phyloP scores from a whole-genome alignment of 30 jellyfish, hydroid and myxozoan species.

The Hydractinia echinata region DNA sequence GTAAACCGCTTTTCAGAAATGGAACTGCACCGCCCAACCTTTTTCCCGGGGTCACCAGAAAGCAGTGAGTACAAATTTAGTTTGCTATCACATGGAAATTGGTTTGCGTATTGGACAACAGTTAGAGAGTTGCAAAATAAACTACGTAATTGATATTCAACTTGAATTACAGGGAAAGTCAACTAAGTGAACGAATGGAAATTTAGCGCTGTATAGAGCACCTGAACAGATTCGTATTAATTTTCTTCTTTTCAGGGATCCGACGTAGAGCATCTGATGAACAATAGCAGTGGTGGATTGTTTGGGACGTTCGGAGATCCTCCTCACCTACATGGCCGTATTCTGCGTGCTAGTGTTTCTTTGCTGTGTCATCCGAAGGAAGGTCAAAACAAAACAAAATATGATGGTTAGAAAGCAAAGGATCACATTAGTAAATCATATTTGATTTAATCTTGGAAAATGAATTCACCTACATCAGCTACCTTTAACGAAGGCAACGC shows the following conservation, averaged over 20 bases:
- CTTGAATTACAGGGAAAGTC: too few species aligned
- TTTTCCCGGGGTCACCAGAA: conserved; percentile 25
- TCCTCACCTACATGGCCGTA: not conserved
- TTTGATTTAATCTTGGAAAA: not conserved
- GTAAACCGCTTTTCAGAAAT: conserved; percentile 35
- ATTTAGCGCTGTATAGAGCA: too few species aligned
- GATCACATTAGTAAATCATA: not conserved
- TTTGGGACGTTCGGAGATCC: not conserved
- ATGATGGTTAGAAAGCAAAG: not conserved
- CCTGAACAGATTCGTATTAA: not conserved
- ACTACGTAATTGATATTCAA: too few species aligned
- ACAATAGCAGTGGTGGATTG: not conserved
- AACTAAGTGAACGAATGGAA: too few species aligned
- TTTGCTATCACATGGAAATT: too few species aligned
- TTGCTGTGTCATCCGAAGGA: not conserved
- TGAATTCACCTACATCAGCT: too few species aligned
- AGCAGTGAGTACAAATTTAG: too few species aligned
- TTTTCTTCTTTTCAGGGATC: conserved; percentile 9
- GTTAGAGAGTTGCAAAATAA: too few species aligned
- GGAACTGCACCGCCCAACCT: conserved; percentile 29
- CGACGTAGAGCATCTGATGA: not conserved
- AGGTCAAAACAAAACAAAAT: not conserved
- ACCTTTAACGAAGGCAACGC: too few species aligned
- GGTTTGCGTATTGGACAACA: too few species aligned
- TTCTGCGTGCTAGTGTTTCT: not conserved